Evolutionary conservation across 2,113 vertebrate genomes (phyloP).

Genomic region (Indri indri): DNA sequence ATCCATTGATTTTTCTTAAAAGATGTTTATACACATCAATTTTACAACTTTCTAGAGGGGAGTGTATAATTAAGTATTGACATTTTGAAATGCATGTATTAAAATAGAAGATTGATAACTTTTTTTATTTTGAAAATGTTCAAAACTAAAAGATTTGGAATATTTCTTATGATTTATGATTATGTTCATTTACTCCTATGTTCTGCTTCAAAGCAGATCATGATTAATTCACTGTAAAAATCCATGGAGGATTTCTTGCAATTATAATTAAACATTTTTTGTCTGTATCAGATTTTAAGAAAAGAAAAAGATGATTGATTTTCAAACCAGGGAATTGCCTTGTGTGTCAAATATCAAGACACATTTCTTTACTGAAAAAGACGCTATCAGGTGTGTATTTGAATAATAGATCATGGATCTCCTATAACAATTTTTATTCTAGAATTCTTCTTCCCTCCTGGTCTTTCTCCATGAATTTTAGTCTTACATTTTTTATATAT

Average conservation of each 20-base stretch:
- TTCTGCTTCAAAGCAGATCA: conserved; percentile 48
- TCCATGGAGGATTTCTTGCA: conserved; percentile 47
- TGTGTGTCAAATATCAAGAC: conserved; percentile 42
- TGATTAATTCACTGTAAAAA: conserved; percentile 64
- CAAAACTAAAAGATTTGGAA: conserved; percentile 48
- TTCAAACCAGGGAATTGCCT: conserved; percentile 46
- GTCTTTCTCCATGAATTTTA: conserved; percentile 37
- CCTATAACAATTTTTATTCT: neutral
- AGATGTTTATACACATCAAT: conserved; percentile 65
- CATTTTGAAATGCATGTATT: conserved; percentile 52
- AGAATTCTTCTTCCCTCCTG: neutral
- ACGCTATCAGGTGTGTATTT: neutral
- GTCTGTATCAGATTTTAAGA: conserved; percentile 17
- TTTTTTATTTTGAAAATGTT: conserved; percentile 43
- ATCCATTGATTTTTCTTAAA: conserved; percentile 69
- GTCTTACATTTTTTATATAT: conserved; percentile 4
- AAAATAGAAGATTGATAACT: conserved; percentile 30
- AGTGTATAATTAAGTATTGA: conserved; percentile 73
- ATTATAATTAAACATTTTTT: conserved; percentile 70
- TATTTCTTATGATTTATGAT: conserved; percentile 25
- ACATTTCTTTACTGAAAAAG: conserved; percentile 49
- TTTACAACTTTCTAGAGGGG: conserved; percentile 53
- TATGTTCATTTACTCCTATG: conserved; percentile 43
- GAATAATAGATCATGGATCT: conserved; percentile 38
- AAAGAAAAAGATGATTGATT: conserved; percentile 56